Conservation (phyloP, 2,888 invertebrate genomes). For the Temnothorax unifasciatus region DNA sequence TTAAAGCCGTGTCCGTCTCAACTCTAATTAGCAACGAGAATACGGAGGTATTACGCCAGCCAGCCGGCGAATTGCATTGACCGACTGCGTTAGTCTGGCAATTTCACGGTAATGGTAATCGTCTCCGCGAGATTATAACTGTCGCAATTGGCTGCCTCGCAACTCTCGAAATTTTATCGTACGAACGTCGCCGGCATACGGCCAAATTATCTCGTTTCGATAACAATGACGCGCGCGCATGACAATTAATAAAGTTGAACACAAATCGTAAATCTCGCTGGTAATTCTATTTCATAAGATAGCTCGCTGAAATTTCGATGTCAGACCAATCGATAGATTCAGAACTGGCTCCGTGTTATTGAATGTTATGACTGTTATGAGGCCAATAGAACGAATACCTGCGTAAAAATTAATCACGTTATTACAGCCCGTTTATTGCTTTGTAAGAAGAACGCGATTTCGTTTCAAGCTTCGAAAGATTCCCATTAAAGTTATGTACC, state of each 20-base stretch:
- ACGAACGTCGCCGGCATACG: neutral
- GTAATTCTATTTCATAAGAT: neutral
- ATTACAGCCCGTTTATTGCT: slow-evolving; percentile 35
- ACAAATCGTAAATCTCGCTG: neutral
- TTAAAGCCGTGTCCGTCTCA: slow-evolving; percentile 62
- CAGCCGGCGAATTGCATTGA: slow-evolving; percentile 55
- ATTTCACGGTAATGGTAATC: slow-evolving; percentile 72
- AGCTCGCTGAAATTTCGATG: neutral
- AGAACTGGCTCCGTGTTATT: neutral
- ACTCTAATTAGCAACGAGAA: slow-evolving; percentile 69
- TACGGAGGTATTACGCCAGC: slow-evolving; percentile 56
- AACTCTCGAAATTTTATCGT: slow-evolving; percentile 11
- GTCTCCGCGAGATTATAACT: slow-evolving; percentile 68
- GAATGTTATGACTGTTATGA: slow-evolving; percentile 17
- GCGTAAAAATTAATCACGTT: slow-evolving; percentile 41
- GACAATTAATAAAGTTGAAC: neutral
- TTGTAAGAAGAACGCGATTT: slow-evolving; percentile 15
- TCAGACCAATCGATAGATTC: neutral
- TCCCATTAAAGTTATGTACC: neutral
- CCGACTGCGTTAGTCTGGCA: slow-evolving; percentile 66
- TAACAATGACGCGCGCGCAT: neutral
- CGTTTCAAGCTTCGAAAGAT: slow-evolving; percentile 25
- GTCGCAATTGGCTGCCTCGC: slow-evolving; percentile 15
- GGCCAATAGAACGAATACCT: neutral
- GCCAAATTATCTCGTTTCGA: slow-evolving; percentile 26